Conservation (phyloP, 2,113 vertebrate genomes). For the Probosciger aterrimus region DNA sequence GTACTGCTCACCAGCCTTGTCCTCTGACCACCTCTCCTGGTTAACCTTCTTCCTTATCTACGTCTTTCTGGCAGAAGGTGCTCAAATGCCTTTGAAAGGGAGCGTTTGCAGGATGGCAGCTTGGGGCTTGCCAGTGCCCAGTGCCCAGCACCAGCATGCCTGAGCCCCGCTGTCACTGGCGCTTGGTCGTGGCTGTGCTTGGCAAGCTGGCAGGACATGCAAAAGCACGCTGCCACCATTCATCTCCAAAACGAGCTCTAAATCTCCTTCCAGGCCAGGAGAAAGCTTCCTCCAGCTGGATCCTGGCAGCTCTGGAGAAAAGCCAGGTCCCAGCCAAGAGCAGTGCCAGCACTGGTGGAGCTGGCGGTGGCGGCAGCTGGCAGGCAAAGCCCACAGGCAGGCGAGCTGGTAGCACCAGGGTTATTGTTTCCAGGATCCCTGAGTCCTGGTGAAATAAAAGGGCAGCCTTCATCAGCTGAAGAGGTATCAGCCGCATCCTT, state of each 20-base stretch:
- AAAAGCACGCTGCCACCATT: conserved; percentile 51
- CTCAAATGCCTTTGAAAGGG: neutral
- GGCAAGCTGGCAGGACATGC: neutral
- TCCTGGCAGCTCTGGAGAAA: neutral
- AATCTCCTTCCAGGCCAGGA: conserved; percentile 40
- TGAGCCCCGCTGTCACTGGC: neutral
- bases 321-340: neutral
- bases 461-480: neutral
- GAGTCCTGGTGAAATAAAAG: neutral
- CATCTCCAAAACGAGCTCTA: conserved; percentile 53
- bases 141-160: neutral
- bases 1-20: neutral
- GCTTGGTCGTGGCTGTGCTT: neutral
- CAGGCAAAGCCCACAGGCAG: neutral
- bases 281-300: conserved; percentile 46
- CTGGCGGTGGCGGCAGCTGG: neutral
- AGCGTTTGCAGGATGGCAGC: neutral
- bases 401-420: neutral
- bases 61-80: neutral
- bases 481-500: rapidly evolving
- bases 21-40: neutral
- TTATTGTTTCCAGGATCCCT: neutral
- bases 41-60: neutral
- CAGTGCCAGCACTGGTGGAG: neutral
- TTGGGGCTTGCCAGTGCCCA: neutral